These are phyloP conservation scores for Typhlichthys subterraneus DNA, from an alignment of 2,797 vertebrate genomes.

Conservation along the genomic window DNA sequence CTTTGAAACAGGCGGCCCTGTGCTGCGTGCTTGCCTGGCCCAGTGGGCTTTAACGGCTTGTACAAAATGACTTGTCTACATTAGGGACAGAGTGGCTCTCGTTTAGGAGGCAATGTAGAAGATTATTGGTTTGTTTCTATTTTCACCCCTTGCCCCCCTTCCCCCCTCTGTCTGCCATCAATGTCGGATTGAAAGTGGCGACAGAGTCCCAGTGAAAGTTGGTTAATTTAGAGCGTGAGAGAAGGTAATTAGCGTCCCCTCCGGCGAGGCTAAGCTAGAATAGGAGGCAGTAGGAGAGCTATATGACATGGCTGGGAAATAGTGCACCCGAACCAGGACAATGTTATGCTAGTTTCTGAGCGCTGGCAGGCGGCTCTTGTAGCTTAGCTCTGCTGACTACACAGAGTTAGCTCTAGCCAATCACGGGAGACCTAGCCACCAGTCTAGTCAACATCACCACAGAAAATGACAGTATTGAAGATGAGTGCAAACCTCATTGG, in stretches of 20 bases:
- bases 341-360: not conserved
- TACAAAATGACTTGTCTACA: constrained; percentile 81
- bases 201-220: constrained; percentile 94
- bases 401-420: constrained; percentile 85
- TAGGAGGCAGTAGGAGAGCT: constrained; percentile 62
- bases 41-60: constrained; percentile 78
- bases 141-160: constrained; percentile 64
- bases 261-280: constrained; percentile 81
- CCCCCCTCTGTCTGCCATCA: constrained; percentile 68
- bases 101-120: constrained; percentile 85
- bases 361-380: constrained; percentile 48
- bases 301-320: constrained; percentile 54
- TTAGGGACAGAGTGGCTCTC: constrained; percentile 79
- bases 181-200: constrained; percentile 85
- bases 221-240: constrained; percentile 93
- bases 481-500: constrained; percentile 5
- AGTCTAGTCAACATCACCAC: constrained; percentile 70
- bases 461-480: constrained; percentile 67
- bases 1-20: constrained; percentile 84
- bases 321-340: constrained; percentile 47
- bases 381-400: constrained; percentile 24
- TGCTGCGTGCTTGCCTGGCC: constrained; percentile 72
- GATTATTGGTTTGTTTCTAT: constrained; percentile 93
- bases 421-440: constrained; percentile 63
- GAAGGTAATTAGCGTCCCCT: constrained; percentile 96